Percentiles rank a stretch among this genome's conserved stretches.
phyloP scores from a whole-genome alignment of 2,113 vertebrate genomes.

The Cinclus mexicanus region DNA sequence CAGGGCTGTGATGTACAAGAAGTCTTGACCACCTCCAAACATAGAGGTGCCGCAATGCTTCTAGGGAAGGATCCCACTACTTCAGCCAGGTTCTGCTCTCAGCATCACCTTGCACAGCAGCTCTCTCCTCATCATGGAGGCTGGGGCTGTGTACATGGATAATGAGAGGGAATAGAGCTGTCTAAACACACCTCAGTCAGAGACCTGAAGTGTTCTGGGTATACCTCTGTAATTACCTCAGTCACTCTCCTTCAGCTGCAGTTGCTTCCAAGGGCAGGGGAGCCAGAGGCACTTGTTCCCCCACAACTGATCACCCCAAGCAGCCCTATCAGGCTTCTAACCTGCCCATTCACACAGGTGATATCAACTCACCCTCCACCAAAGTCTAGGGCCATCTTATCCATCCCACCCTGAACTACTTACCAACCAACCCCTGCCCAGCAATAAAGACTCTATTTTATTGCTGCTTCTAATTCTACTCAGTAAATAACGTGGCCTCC shows the following conservation, averaged over 20 bases:
- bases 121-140: neutral
- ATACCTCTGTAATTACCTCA: neutral
- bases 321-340: neutral
- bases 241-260: neutral
- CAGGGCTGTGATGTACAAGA: neutral
- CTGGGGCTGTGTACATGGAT: neutral
- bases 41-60: neutral
- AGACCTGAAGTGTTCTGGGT: neutral
- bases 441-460: neutral
- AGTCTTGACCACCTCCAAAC: neutral
- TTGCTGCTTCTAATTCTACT: neutral
- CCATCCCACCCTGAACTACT: neutral
- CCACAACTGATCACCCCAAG: neutral
- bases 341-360: neutral
- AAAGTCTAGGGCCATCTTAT: neutral
- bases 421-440: neutral
- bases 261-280: neutral
- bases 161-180: neutral
- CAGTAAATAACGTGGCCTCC: neutral
- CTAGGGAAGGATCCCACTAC: neutral
- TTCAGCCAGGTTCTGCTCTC: neutral
- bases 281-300: neutral
- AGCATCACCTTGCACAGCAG: accelerated
- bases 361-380: neutral
- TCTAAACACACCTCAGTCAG: neutral